Evolutionary conservation across 2,797 vertebrate genomes (phyloP), one percentile per base, ranked within the genome.

Genomic region (Trematomus bernacchii): DNA sequence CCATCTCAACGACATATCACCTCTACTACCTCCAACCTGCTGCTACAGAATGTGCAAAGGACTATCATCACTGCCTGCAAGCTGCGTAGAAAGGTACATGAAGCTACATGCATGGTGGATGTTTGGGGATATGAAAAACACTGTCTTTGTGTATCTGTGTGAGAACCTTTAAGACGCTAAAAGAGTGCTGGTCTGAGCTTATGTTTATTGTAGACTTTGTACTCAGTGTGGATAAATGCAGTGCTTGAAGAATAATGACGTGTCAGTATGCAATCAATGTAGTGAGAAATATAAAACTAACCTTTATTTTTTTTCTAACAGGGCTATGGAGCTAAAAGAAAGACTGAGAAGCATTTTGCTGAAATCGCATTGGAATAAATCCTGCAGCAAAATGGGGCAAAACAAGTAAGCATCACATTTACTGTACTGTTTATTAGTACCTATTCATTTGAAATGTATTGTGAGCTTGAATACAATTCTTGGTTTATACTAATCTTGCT

Each of bases 11-110:
- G 10, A 71, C 47, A 44, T 63, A 42, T 43, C 54, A 65, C 2
- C 58, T 14, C 11, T 11, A 57, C 63, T 46, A 51, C 23, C 71
- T 50, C 47, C 79, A 73, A 80, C 61, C 75, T 60, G 83, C 87
- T 67, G 60, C 77, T 63, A 2, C 53, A 68, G 5, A 2, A 97
- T 98, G 97, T 98, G 96, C 87, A 96, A 92, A 88, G 96, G 95
- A 87, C 88, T 97, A 73, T 78, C 95, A 80, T 85, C 94, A 0
- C 94, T 97, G 75, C 94, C 96, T n/a, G 91, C 87, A 87, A 87
- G 93, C 92, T 97, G 96, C 91, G 89, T 98, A 91, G 97, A 98
- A 92, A 97, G 97, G 97, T 99, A 96, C 89, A 91, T 53, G 13
- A 51, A 62, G n/a, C 53, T 70, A 48, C 8, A 53, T 40, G 51